These are phyloP conservation scores for Carassius gibelio DNA, from an alignment of 2,113 vertebrate species.

Conservation along the genomic window DNA sequence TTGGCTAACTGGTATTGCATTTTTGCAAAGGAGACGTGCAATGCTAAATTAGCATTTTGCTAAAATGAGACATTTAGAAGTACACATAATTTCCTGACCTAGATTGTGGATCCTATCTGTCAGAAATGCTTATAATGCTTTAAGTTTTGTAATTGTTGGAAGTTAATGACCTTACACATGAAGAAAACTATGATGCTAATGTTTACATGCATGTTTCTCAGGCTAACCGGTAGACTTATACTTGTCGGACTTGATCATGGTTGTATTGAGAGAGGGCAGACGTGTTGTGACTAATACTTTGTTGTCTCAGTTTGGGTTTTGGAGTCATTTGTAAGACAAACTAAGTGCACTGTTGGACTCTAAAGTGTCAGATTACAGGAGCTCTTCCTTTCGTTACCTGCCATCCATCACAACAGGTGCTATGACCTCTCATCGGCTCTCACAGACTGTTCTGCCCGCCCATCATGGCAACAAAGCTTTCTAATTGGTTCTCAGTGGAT, in stretches of 20 bases:
- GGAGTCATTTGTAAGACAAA: constrained; percentile 68
- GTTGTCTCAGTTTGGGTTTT: background rate
- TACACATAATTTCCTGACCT: background rate
- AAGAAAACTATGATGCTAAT: background rate
- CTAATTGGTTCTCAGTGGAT: constrained; percentile 61
- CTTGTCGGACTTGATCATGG: background rate
- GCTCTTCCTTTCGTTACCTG: constrained; percentile 46
- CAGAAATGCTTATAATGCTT: background rate
- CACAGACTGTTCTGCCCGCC: constrained; percentile 51
- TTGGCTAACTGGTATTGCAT: background rate
- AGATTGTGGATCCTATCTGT: background rate
- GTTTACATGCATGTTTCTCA: background rate
- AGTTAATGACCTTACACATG: background rate
- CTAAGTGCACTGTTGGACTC: constrained; percentile 64
- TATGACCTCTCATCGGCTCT: constrained; percentile 50
- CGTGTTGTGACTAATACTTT: background rate
- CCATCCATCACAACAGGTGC: constrained; percentile 64
- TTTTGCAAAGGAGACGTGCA: too few relatives aligned
- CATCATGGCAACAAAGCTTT: constrained; percentile 28
- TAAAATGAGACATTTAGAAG: background rate
- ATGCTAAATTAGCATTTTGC: background rate
- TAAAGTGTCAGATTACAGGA: constrained; percentile 30
- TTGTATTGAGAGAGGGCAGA: background rate
- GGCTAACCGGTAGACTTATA: background rate
- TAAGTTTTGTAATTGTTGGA: background rate